Percentiles rank a stretch among this genome's conserved stretches.
phyloP scores from a whole-genome alignment of 2,888 invertebrate genomes.

The Arctia plantaginis region DNA sequence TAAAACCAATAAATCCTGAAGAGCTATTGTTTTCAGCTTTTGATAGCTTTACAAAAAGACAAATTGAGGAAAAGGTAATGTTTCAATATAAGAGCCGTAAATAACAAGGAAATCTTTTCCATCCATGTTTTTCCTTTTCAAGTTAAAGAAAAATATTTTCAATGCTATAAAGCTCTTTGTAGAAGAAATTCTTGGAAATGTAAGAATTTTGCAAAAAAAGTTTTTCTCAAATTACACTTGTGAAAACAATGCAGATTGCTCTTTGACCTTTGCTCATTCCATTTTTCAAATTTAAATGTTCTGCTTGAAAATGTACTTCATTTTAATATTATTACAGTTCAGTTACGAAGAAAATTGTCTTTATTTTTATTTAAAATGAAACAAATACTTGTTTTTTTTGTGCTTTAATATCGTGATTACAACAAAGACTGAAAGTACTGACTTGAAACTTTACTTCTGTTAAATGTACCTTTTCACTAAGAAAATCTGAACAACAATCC shows the following conservation, averaged over 20 bases:
- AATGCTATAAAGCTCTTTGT: constrained; percentile 16
- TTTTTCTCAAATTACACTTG: constrained; percentile 3
- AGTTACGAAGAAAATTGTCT: not conserved
- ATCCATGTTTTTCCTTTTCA: constrained; percentile 28
- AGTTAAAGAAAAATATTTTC: constrained; percentile 22
- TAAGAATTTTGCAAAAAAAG: not conserved
- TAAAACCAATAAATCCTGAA: constrained; percentile 42
- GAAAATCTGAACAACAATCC: not conserved
- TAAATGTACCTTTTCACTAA: not conserved
- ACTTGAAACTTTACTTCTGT: not conserved
- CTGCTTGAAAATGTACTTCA: not conserved
- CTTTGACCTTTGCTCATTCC: constrained; percentile 5
- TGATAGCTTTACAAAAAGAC: constrained; percentile 37
- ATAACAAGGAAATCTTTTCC: constrained; percentile 28
- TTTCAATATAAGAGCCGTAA: constrained; percentile 37
- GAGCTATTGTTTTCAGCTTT: constrained; percentile 38
- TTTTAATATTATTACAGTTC: not conserved
- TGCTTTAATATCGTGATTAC: not conserved
- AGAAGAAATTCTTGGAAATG: not conserved
- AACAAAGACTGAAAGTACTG: not conserved
- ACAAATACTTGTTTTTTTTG: not conserved
- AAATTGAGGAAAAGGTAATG: constrained; percentile 47
- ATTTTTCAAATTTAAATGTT: not conserved
- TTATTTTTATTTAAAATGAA: not conserved
- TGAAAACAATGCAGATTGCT: constrained; percentile 14